A percentile compares a stretch with the other conserved stretches of the same genome.
These are phyloP conservation scores for Spodoptera exigua DNA, from an alignment of 2,888 invertebrate species.

Conservation along the genomic window DNA sequence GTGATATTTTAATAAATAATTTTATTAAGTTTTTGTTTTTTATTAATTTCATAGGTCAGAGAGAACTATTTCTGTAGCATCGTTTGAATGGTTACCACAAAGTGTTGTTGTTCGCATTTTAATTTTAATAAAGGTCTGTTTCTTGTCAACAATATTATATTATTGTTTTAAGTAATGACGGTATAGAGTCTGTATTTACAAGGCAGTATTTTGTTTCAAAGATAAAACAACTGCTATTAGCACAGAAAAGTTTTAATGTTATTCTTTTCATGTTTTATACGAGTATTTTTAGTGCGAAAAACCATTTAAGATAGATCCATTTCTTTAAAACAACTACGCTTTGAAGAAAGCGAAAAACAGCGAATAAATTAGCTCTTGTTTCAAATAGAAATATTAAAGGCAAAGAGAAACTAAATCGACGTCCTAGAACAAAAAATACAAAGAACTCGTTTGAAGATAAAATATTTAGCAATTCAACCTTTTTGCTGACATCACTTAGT, in stretches of 20 bases:
- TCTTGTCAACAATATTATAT: not conserved
- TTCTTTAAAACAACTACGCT: constrained; percentile 16
- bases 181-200: no score
- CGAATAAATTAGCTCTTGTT: constrained; percentile 17
- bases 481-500: not conserved
- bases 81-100: no score
- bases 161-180: not conserved
- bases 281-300: not conserved
- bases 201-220: not conserved
- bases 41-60: no score
- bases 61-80: no score
- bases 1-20: no score
- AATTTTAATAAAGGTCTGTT: not conserved
- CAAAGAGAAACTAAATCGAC: not conserved
- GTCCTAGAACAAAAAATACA: not conserved
- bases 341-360: constrained; percentile 2
- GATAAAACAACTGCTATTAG: no score
- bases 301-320: not conserved
- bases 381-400: constrained; percentile 1
- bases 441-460: constrained; percentile 13
- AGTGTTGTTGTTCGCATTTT: not conserved
- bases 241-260: not conserved
- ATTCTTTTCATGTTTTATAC: not conserved
- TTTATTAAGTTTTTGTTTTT: no score
- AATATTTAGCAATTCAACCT: not conserved